phyloP scores from a whole-genome alignment of 2,113 vertebrate genomes.

The Asarcornis scutulata region DNA sequence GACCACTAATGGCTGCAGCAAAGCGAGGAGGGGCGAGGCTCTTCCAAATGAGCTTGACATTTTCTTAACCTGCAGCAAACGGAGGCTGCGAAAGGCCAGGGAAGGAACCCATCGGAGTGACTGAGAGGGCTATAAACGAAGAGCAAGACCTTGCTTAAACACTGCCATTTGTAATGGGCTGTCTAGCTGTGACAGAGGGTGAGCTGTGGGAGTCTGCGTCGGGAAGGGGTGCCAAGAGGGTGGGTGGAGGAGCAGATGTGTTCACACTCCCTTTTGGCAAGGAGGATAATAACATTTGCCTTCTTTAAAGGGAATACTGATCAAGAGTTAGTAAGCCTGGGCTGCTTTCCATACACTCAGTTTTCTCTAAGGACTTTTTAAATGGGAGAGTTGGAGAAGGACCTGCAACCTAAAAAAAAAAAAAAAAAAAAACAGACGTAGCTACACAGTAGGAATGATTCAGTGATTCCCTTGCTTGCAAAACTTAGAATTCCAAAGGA shows the following conservation, averaged over 20 bases:
- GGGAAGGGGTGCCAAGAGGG: conserved; percentile 42
- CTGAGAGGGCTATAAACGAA: background rate
- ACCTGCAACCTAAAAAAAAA: background rate
- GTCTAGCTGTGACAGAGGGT: background rate
- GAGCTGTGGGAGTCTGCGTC: conserved; percentile 7
- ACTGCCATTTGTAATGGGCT: background rate
- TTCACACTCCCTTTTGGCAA: conserved; percentile 62
- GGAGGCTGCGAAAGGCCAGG: conserved; percentile 7
- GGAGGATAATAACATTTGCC: conserved; percentile 55
- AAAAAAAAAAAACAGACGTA: background rate
- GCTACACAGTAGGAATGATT: background rate
- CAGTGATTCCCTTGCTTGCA: background rate
- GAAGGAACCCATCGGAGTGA: background rate
- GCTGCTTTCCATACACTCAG: background rate
- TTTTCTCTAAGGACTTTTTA: conserved; percentile 19
- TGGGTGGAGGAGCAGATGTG: conserved; percentile 65
- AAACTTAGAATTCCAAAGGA: background rate
- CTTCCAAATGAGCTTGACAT: conserved; percentile 68
- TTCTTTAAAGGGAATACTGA: conserved; percentile 54
- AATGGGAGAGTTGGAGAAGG: conserved; percentile 2
- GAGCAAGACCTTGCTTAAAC: background rate
- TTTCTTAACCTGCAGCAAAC: conserved; percentile 71
- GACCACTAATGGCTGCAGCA: conserved; percentile 3
- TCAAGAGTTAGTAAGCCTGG: conserved; percentile 35
- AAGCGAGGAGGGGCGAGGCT: conserved; percentile 7